Conservation (phyloP, 1,140 invertebrate genomes). For the Drosophila santomea region DNA sequence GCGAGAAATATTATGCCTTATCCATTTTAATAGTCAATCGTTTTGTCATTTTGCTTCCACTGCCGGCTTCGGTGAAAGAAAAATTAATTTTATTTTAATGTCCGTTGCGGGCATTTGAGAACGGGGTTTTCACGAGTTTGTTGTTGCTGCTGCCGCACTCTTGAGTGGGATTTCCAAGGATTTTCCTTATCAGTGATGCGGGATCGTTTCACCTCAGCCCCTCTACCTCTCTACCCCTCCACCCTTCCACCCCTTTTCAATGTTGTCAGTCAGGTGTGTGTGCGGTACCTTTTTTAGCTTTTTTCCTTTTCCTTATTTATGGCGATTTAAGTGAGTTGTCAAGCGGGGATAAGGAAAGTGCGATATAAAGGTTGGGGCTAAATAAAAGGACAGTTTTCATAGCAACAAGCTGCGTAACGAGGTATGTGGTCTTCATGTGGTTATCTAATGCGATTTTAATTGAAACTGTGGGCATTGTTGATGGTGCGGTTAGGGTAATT, state of each 20-base stretch:
- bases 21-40: slow-evolving; percentile 82
- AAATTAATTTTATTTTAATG: slow-evolving; percentile 83
- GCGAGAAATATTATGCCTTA: slow-evolving; percentile 81
- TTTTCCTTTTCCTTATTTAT: slow-evolving; percentile 68
- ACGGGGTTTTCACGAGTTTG: slow-evolving; percentile 46
- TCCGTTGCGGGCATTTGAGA: slow-evolving; percentile 57
- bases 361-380: background rate
- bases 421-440: slow-evolving; percentile 23
- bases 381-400: slow-evolving; percentile 25
- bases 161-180: slow-evolving; percentile 49
- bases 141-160: slow-evolving; percentile 14
- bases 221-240: background rate
- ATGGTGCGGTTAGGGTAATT: slow-evolving; percentile 16
- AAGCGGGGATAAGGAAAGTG: slow-evolving; percentile 33
- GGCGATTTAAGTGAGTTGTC: slow-evolving; percentile 81
- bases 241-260: slow-evolving; percentile 19
- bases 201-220: slow-evolving; percentile 30
- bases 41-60: slow-evolving; percentile 66
- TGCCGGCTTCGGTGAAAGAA: slow-evolving; percentile 25
- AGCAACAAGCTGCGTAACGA: slow-evolving; percentile 18
- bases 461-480: slow-evolving; percentile 48
- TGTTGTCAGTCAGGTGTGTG: slow-evolving; percentile 74
- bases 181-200: slow-evolving; percentile 67
- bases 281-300: slow-evolving; percentile 44
- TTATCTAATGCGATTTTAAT: slow-evolving; percentile 76